Evolutionary conservation across 1,140 invertebrate genomes (phyloP).

Genomic region (Bombus impatiens): DNA sequence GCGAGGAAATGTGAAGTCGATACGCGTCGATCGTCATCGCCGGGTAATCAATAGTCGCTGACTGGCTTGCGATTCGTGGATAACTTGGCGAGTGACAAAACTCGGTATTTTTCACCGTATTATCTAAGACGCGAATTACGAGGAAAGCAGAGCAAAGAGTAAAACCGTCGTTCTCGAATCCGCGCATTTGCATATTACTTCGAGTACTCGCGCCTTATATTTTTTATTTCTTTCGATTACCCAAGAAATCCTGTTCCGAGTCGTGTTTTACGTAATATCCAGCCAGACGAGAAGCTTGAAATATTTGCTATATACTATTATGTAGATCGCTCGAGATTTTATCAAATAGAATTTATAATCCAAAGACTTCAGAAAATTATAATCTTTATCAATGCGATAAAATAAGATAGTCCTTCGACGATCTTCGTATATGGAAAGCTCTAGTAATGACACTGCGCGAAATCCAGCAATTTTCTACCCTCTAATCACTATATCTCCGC

Average conservation of each 20-base stretch:
- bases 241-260: conserved; percentile 3
- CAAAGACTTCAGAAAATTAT: neutral
- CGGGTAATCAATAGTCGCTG: neutral
- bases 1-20: conserved; percentile 12
- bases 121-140: conserved; percentile 20
- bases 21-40: neutral
- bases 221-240: conserved; percentile 1
- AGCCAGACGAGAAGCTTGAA: neutral
- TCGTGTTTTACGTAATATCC: neutral
- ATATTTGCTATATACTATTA: neutral
- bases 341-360: neutral
- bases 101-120: neutral
- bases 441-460: no score
- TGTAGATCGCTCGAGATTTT: neutral
- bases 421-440: no score
- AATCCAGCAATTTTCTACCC: neutral
- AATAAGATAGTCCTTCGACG: no score
- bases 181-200: neutral
- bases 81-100: neutral
- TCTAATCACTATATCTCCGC: neutral
- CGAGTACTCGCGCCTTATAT: neutral
- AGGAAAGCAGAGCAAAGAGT: neutral
- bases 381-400: no score
- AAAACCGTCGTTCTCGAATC: neutral
- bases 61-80: conserved; percentile 12